Base-by-base conservation (phyloP, 2,797 vertebrate genomes). In the Phylloscopus collybita region DNA sequence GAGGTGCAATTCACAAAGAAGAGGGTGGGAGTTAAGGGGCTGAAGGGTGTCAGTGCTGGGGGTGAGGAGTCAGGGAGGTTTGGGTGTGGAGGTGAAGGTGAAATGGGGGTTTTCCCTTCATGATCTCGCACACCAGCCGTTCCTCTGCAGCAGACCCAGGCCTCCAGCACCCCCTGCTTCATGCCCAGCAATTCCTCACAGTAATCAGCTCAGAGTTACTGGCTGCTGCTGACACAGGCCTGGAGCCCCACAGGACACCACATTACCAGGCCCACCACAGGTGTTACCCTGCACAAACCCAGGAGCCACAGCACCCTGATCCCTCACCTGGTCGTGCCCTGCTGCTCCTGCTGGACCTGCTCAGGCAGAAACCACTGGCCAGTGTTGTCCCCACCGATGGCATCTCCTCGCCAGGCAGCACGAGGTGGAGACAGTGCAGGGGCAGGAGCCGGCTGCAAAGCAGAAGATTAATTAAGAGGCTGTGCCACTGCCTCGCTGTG, bases 391-490 rank as follows among this genome's bases (percentile, higher is more conserved):
- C 72, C 60, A 8, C 10, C 0, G 1, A 10, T 36, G 57, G 45
- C 53, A 22, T 42, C 27, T 85, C 66, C 38, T 69, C 1, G 1
- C 73, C 64, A 40, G 59, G 38, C 75, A 60, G 40, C 1, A 0
- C 3, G 16, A 81, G 66, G 45, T 40, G 38, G 65, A 30, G 76
- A 49, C 23, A 53, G 56, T 0, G 1, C 0, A 0, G 34, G 32
- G 56, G 22, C 75, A 59, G 69, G 47, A 88, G 69, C 44, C 8
- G 11, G 10, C 75, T 80, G 76, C 38, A 73, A 83, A 90, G 83
- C 83, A 69, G 81, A 64, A 90, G 70, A 73, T 83, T 82, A 86
- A 90, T 93, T 73, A 82, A 76, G 49, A 78, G 72, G 69, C 75
- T 79, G 49, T 82, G 79, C 64, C 67, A 30, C 62, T 76, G 93